Evolutionary conservation across 2,888 invertebrate species (phyloP), one percentile per base, ranked within the genome.

Genomic region (Drosophila sordidula): DNA sequence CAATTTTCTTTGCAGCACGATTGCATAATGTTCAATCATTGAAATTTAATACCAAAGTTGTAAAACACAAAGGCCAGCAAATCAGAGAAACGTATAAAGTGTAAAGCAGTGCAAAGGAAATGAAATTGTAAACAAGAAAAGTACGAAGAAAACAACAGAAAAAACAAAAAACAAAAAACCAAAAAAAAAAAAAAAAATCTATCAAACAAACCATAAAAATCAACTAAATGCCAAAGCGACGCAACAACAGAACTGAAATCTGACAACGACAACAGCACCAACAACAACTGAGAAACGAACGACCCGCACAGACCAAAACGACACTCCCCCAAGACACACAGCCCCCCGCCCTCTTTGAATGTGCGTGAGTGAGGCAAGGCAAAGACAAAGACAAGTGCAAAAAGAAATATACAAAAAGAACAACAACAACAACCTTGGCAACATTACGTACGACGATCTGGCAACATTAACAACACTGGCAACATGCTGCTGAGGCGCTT

Each of bases 401-500:
- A 34, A n/a, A n/a, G n/a, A 26, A 47, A 42, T 45, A 57, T 3
- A 65, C 36, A 49, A 44, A 32, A 18, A 46, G 47, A 66, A 18
- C 26, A 70, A 42, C 58, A 73, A 51, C 18, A 18, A 18, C 41
- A 71, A 57, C 47, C 57, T 67, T 59, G 65, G 78, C 86, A 81
- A 75, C 80, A 83, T 70, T 69, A 58, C 47, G 62, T 64, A 67
- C 65, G 51, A 63, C 58, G 56, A 47, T 71, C 45, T 75, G 68
- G 71, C 75, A 75, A 71, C 72, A 70, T 67, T 54, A 41, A 54
- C 61, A 61, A 75, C 55, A 64, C 41, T 57, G 61, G 54, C 76
- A 86, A 82, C 75, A 89, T 86, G 90, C 68, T 78, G 78, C 78
- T 72, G 61, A 79, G 72, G 66, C 80, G 75, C 66, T 70, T 61